Base-by-base conservation (phyloP, 2,113 vertebrate species). In the Osmerus mordax region DNA sequence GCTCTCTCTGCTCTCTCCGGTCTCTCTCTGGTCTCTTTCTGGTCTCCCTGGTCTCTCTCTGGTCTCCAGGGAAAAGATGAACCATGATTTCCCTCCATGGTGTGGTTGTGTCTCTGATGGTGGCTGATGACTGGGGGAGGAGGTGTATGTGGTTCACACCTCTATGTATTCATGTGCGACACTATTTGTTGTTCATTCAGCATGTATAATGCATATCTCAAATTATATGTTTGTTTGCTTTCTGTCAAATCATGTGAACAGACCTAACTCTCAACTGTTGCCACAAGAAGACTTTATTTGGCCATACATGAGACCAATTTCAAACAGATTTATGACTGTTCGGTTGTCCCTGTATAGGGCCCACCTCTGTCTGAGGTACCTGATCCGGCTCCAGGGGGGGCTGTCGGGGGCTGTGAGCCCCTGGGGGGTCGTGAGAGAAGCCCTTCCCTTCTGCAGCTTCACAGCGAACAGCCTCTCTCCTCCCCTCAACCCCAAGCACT, bases 281-380 rank as follows among this genome's bases (percentile, higher is more conserved):
- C 74, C 79, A 76, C 60, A 70, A 2, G 13, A 69, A 61, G 79
- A 81, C 84, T 87, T 88, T 87, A 87, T 86, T 87, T 84, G 82
- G 76, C 68, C 28, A 14, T 78, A 64, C 84, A 81, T 77, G 83
- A 87, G 86, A 85, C 84, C 85, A 88, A 86, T 90, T 87, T 83
- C 84, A 78, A 77, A 75, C 87, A 86, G 84, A 90, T 90, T 88
- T 89, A 90, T 87, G 87, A 87, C 84, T 79, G 75, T 73, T 82
- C 78, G 80, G 83, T 87, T 78, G 86, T 88, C 85, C 81, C 69
- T 51, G 54, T 87, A 78, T 89, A 85, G 84, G 85, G 84, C 80
- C 88, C 84, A 87, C 61, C 65, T 76, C 81, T 67, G 70, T 80
- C 81, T 81, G 82, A 74, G 79, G 80, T 83, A 70, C 78, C 85